Base-by-base conservation (phyloP, 2,888 invertebrate genomes). In the Drosophila emarginata region DNA sequence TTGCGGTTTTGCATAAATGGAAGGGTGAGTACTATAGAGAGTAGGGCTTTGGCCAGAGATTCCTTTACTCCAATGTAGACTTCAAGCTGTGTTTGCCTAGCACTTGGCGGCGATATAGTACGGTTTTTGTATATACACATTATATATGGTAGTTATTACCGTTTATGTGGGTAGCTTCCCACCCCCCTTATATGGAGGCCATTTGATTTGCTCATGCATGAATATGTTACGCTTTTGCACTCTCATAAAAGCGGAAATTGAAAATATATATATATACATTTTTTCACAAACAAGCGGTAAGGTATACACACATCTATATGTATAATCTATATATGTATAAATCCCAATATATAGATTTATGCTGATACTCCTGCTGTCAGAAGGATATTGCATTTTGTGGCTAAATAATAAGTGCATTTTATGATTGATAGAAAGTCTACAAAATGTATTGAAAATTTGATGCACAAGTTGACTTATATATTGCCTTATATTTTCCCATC, bases 211-310 rank as follows among this genome's bases (percentile, higher is more conserved):
- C 61, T 76, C 87, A 85, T 87, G 82, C 82, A 82, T 87, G 82
- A 81, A 81, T 81, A 87, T 85, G 77, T 75, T 45, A 68, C 71
- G 77, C 78, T 74, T 77, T 67, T 67, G 65, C 40, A 50, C 74
- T 73, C 72, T 77, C 83, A 87, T 77, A 82, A 77, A 70, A 76
- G 69, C 87, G 82, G 88, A 83, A 83, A 83, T 83, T 82, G 82
- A 74, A 82, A 87, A 81, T 81, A 77, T 81, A 79, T 82, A 84
- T 84, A 84, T 4, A 45, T 5, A 4, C 4, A 11, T 45, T 84
- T 73, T 80, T 72, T 39, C 52, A 54, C 74, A 74, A 59, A 74
- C 64, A 72, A 54, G 64, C 56, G 52, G 45, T 61, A 51, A 66
- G 15, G 26, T 15, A 67, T 37, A 59, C 14, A 52, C 7, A 50